A percentile compares a stretch with the other conserved stretches of the same genome.
phyloP scores from a whole-genome alignment of 2,888 invertebrate genomes.

The Drosophila acutilabella region DNA sequence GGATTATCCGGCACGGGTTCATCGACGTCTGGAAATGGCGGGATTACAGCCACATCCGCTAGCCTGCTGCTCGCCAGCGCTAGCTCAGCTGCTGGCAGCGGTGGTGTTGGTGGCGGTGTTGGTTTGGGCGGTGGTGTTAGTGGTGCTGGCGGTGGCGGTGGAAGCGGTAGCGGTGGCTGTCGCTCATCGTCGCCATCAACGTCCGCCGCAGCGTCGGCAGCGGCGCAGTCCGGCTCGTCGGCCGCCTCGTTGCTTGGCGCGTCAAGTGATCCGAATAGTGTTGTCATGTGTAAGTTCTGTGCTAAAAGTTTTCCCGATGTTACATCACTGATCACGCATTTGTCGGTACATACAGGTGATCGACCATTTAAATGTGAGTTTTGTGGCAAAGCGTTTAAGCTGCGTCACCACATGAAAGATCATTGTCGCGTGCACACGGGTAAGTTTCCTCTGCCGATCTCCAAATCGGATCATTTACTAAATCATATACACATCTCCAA shows the following conservation, averaged over 20 bases:
- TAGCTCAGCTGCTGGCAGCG: constrained; percentile 37
- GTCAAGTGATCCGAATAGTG: constrained; percentile 88
- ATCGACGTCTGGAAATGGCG: constrained; percentile 84
- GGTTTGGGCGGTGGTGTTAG: constrained; percentile 80
- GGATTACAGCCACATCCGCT: constrained; percentile 62
- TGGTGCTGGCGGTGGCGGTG: constrained; percentile 52
- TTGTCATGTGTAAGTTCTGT: constrained; percentile 96
- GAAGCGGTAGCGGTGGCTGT: constrained; percentile 64
- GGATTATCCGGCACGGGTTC: constrained; percentile 63
- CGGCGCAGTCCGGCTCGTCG: constrained; percentile 81
- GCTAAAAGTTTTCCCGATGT: constrained; percentile 97
- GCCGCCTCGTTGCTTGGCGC: constrained; percentile 80
- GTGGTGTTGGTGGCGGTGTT: constrained; percentile 77
- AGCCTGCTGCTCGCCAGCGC: constrained; percentile 65
- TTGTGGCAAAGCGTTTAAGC: constrained; percentile 96
- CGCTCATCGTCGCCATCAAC: constrained; percentile 79
- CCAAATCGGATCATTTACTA: constrained; percentile 15
- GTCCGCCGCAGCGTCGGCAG: constrained; percentile 76
- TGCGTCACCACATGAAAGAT: constrained; percentile 97
- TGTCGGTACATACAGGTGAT: constrained; percentile 95
- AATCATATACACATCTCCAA: background rate
- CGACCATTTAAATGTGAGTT: constrained; percentile 97
- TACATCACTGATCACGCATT: constrained; percentile 93
- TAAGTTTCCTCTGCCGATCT: constrained; percentile 83
- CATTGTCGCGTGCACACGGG: constrained; percentile 96